Evolutionary conservation across 2,888 invertebrate species (phyloP).

Genomic region (Chrysomela aeneicollis): DNA sequence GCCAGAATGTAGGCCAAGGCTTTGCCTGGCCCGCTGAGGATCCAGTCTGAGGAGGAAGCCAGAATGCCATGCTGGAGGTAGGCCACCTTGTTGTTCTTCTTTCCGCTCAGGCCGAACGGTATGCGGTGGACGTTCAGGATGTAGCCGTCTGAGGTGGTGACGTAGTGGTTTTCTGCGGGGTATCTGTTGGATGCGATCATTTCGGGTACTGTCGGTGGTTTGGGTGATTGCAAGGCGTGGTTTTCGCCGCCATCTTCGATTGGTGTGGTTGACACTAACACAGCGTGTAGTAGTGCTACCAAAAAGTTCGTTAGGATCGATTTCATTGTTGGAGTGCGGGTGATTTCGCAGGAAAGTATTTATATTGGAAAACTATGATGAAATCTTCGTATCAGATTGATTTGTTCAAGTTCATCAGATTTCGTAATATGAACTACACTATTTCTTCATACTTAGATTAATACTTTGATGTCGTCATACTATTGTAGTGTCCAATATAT

Average conservation of each 20-base stretch:
- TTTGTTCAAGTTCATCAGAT: not conserved
- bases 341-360: not conserved
- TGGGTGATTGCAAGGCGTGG: not conserved
- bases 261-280: not conserved
- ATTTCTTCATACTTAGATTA: too few species aligned
- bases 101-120: constrained; percentile 57
- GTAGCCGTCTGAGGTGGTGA: constrained; percentile 67
- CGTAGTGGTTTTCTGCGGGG: constrained; percentile 58
- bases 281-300: not conserved
- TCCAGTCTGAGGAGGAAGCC: constrained; percentile 65
- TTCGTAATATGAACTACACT: not conserved
- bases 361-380: not conserved
- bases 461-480: too few species aligned
- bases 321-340: not conserved
- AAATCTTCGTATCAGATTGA: not conserved
- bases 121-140: constrained; percentile 67
- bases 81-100: constrained; percentile 52
- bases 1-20: constrained; percentile 51
- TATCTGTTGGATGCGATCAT: constrained; percentile 60
- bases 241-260: not conserved
- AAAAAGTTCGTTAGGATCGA: not conserved
- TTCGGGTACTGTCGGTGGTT: constrained; percentile 38
- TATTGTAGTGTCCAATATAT: not conserved
- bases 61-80: constrained; percentile 66
- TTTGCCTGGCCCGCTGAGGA: constrained; percentile 63